Conservation (phyloP, 2,113 vertebrate genomes). For the Ovis aries region ARS-UI_Ramb_v3.0 NC_056058.1:83750001-83750500, state of each 20-base stretch:
- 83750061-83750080: neutral
- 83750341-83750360: neutral
- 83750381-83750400: too few relatives aligned
- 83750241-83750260: neutral
- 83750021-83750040: neutral
- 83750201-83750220: neutral
- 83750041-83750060: neutral
- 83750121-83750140: neutral
- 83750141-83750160: neutral
- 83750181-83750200: neutral
- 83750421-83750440: too few relatives aligned
- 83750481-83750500: neutral
- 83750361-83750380: neutral
- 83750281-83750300: neutral
- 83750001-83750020: neutral
- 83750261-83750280: neutral
- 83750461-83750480: neutral
- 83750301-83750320: neutral
- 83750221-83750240: neutral
- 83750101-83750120: neutral
- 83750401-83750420: too few relatives aligned
- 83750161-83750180: neutral
- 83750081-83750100: neutral
- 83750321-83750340: neutral
- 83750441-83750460: neutral